phyloP scores from a whole-genome alignment of 2,888 invertebrate genomes.

The Micoletzkya japonica region DNA sequence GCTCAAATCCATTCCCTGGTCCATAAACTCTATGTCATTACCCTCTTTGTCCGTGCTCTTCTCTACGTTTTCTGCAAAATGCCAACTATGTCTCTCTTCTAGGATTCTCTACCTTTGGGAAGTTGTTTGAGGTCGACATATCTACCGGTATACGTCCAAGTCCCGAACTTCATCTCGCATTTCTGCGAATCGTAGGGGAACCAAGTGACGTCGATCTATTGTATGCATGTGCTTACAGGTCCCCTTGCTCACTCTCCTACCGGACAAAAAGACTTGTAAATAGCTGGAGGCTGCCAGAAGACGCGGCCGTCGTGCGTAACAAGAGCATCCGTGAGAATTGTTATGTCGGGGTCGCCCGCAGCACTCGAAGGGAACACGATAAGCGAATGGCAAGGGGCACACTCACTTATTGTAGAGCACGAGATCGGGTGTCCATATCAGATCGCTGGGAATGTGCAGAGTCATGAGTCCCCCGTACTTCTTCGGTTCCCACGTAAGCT shows the following conservation, averaged over 20 bases:
- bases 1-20: conserved; percentile 63
- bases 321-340: conserved; percentile 58
- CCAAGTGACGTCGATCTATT: conserved; percentile 63
- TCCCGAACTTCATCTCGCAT: conserved; percentile 64
- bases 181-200: conserved; percentile 63
- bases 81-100: conserved; percentile 20
- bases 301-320: conserved; percentile 61
- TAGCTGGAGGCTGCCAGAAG: conserved; percentile 64
- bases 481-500: conserved; percentile 85
- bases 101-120: conserved; percentile 36
- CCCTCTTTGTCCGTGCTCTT: conserved; percentile 45
- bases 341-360: conserved; percentile 64
- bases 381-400: not conserved
- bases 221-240: not conserved
- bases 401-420: conserved; percentile 84
- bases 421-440: conserved; percentile 94
- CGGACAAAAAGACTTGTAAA: conserved; percentile 64
- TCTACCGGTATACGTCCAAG: conserved; percentile 63
- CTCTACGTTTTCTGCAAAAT: conserved; percentile 38
- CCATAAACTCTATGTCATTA: conserved; percentile 55
- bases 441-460: conserved; percentile 91
- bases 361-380: conserved; percentile 59
- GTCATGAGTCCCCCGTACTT: conserved; percentile 87
- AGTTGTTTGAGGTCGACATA: conserved; percentile 55
- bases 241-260: conserved; percentile 33